Evolutionary conservation across 2,113 vertebrate species (phyloP), one percentile per base, ranked within the genome.

Genomic region (Syngnathoides biaculeatus): DNA sequence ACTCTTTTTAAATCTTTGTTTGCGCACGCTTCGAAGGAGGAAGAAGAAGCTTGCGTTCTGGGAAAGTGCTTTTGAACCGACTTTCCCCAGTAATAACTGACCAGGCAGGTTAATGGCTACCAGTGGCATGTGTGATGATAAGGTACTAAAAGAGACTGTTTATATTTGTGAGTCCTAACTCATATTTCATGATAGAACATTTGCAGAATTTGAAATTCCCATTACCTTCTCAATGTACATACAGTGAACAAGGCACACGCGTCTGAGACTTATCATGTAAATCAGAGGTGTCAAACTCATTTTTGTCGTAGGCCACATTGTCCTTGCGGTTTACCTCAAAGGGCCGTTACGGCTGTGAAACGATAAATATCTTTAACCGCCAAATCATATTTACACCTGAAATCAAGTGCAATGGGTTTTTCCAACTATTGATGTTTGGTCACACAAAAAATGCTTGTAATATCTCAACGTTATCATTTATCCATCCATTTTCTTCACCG

Each of bases 201-300:
- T 57, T 57, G 26, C 2, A 57, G 55, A 5, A 53, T 81, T 83
- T 84, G 48, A 75, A 80, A 61, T 74, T 83, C 64, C 65, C 35
- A 8, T 26, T 69, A 62, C 73, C 65, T 47, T 75, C 67, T 55
- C 52, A 24, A 10, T 71, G 67, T 72, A 73, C 74, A 52, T 67
- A 74, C 40, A 62, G 78, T 60, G 65, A 79, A 84, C 61, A 80
- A 43, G 20, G 40, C 66, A 72, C 30, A 8, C 53, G 77, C 58
- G 3, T 11, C 30, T 57, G 55, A 57, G 15, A 8, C 12, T 26
- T 57, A 30, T 57, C 3, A 13, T 53, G 50, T 55, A 24, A n/a
- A n/a, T n/a, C n/a, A n/a, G n/a, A n/a, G n/a, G n/a, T n/a, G n/a
- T n/a, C n/a, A n/a, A n/a, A n/a, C n/a, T n/a, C n/a, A n/a, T n/a